phyloP scores from a whole-genome alignment of 2,797 vertebrate species.

The Adelosebastes latens region DNA sequence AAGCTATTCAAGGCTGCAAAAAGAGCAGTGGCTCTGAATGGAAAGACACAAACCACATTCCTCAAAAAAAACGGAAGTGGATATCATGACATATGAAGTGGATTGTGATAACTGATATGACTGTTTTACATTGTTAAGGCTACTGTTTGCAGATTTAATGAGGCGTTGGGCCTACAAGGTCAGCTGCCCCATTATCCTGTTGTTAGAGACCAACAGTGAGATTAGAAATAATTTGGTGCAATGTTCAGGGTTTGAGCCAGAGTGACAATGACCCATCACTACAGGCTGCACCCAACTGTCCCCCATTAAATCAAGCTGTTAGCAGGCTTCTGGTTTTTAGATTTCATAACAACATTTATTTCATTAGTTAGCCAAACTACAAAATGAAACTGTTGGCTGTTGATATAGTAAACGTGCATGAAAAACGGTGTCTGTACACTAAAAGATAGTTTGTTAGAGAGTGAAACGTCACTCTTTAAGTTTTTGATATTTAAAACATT shows the following conservation, averaged over 20 bases:
- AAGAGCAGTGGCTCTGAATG: conserved; percentile 15
- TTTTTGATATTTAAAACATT: background rate
- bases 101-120: conserved; percentile 3
- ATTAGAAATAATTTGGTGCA: conserved; percentile 23
- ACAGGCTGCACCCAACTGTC: background rate
- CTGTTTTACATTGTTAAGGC: background rate
- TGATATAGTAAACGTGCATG: background rate
- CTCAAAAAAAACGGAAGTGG: background rate
- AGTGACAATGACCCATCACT: conserved; percentile 8
- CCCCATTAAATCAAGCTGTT: conserved; percentile 8
- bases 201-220: conserved; percentile 14
- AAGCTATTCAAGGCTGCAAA: conserved; percentile 25
- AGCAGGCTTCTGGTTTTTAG: background rate
- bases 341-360: background rate
- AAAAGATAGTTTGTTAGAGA: background rate
- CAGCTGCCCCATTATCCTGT: conserved; percentile 12
- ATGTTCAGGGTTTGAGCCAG: background rate
- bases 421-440: background rate
- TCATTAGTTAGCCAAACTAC: background rate
- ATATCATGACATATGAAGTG: background rate
- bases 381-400: background rate
- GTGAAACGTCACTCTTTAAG: background rate
- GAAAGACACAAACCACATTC: conserved; percentile 25
- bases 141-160: conserved; percentile 9
- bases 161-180: conserved; percentile 16